phyloP scores from a whole-genome alignment of 2,888 invertebrate species.

The Troides aeacus region DNA sequence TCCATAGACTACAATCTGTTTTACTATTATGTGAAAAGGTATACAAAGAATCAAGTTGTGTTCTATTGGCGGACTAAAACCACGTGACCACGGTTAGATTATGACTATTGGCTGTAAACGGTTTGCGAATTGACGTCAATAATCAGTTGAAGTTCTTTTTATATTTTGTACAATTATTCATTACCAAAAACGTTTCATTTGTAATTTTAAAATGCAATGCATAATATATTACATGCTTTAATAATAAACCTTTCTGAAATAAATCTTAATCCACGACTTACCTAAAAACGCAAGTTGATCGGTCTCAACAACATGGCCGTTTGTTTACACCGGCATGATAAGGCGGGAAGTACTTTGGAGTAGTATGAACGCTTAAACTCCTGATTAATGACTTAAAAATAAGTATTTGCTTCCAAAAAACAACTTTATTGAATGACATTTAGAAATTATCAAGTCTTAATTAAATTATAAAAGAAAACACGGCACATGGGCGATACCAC shows the following conservation, averaged over 20 bases:
- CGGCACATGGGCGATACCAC: slow-evolving; percentile 69
- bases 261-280: slow-evolving; percentile 49
- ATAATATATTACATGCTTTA: slow-evolving; percentile 16
- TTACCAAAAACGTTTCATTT: not conserved
- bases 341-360: slow-evolving; percentile 68
- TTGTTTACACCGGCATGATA: slow-evolving; percentile 81
- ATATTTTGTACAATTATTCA: not conserved
- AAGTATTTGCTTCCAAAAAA: slow-evolving; percentile 46
- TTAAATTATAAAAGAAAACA: slow-evolving; percentile 42
- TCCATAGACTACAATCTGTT: slow-evolving; percentile 77
- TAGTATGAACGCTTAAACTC: slow-evolving; percentile 27
- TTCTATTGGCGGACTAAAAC: slow-evolving; percentile 70
- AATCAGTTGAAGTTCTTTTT: slow-evolving; percentile 44
- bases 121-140: slow-evolving; percentile 52
- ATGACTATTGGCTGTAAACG: slow-evolving; percentile 62
- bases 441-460: slow-evolving; percentile 41
- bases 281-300: slow-evolving; percentile 51
- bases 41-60: slow-evolving; percentile 77
- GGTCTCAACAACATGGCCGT: slow-evolving; percentile 77
- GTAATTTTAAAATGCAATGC: not conserved
- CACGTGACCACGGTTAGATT: slow-evolving; percentile 73
- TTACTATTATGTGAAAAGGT: slow-evolving; percentile 76
- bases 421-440: slow-evolving; percentile 57
- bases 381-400: slow-evolving; percentile 39
- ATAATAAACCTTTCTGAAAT: slow-evolving; percentile 11